phyloP scores from a whole-genome alignment of 92 coral and sea anemone genomes.

The Heteractis magnifica region DNA sequence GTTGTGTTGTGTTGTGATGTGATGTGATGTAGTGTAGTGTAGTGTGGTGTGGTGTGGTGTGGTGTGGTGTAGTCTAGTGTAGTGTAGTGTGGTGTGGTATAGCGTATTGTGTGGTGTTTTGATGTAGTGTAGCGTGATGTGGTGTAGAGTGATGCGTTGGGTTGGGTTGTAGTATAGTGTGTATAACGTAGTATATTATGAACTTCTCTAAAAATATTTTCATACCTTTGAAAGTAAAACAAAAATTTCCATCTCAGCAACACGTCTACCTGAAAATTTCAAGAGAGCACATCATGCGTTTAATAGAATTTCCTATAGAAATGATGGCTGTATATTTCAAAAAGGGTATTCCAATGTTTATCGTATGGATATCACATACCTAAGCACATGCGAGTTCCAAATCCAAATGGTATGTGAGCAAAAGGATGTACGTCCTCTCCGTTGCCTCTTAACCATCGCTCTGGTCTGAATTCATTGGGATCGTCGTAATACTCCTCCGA shows the following conservation, averaged over 20 bases:
- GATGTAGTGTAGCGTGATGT: background rate
- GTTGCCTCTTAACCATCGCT: slow-evolving; percentile 62
- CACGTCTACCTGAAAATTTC: slow-evolving; percentile 10
- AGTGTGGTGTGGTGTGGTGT: background rate
- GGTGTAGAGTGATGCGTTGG: background rate
- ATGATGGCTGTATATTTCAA: no score
- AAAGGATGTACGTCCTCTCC: slow-evolving; percentile 36
- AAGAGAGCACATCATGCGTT: background rate
- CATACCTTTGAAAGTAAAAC: slow-evolving; percentile 13
- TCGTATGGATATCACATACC: slow-evolving; percentile 18
- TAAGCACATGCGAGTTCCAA: slow-evolving; percentile 57
- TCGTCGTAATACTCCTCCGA: slow-evolving; percentile 29
- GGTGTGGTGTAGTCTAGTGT: background rate
- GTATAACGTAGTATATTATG: background rate
- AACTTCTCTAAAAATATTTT: background rate
- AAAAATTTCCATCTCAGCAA: slow-evolving; percentile 18
- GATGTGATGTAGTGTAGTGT: background rate
- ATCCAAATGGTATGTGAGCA: slow-evolving; percentile 48
- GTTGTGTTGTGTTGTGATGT: no score
- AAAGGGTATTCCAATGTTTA: no score
- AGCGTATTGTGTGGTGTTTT: background rate
- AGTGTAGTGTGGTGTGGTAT: background rate
- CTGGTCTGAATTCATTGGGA: slow-evolving; percentile 38
- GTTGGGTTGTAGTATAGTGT: background rate
- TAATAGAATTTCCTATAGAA: background rate